Evolutionary conservation across 2,888 invertebrate species (phyloP).

Genomic region (Eupeodes luniger): DNA sequence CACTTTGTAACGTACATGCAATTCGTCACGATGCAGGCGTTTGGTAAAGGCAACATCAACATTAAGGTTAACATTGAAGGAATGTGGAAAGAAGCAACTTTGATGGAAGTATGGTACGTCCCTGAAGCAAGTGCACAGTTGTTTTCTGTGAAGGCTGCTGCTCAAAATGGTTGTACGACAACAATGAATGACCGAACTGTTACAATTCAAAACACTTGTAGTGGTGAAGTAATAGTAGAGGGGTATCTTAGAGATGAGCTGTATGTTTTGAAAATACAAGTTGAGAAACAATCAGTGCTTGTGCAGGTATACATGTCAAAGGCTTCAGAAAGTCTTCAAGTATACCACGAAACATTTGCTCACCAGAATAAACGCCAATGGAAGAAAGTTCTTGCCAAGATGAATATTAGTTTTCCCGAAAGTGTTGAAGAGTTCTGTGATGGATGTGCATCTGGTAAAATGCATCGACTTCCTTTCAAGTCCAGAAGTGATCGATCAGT

Average conservation of each 20-base stretch:
- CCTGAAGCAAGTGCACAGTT: background rate
- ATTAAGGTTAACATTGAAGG: slow-evolving; percentile 1
- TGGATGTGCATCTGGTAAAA: slow-evolving; percentile 51
- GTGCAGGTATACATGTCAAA: slow-evolving; percentile 7
- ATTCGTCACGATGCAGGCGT: slow-evolving; percentile 28
- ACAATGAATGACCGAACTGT: slow-evolving; percentile 2
- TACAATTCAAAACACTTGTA: background rate
- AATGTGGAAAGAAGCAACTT: slow-evolving; percentile 10
- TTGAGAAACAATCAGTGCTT: slow-evolving; percentile 19
- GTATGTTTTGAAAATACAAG: background rate
- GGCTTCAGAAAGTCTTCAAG: slow-evolving; percentile 13
- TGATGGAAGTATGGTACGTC: slow-evolving; percentile 33
- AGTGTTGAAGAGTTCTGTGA: slow-evolving; percentile 35
- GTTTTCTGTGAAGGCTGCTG: slow-evolving; percentile 24
- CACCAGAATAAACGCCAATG: slow-evolving; percentile 25
- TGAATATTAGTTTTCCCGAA: slow-evolving; percentile 23
- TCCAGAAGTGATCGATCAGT: slow-evolving; percentile 31
- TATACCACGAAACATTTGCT: slow-evolving; percentile 33
- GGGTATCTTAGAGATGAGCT: slow-evolving; percentile 1
- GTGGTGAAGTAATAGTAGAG: background rate
- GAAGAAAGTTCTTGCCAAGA: background rate
- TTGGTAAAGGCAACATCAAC: slow-evolving; percentile 3
- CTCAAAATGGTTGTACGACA: slow-evolving; percentile 23
- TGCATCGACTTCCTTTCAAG: slow-evolving; percentile 54
- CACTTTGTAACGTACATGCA: slow-evolving; percentile 19